phyloP scores from a whole-genome alignment of 2,113 vertebrate species.

The Pollimyrus isidori region DNA sequence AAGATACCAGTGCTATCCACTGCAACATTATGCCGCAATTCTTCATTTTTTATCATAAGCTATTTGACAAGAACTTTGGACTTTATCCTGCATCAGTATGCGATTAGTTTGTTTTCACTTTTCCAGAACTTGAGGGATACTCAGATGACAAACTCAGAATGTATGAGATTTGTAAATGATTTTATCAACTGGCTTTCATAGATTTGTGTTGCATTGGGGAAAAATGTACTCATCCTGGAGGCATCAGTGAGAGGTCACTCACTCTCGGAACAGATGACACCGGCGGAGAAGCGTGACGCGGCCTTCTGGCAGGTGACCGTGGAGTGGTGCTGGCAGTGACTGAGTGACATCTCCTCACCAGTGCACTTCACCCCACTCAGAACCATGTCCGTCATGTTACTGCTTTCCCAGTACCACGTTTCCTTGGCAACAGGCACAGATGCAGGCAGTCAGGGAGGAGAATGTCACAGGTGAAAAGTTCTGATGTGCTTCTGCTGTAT shows the following conservation, averaged over 20 bases:
- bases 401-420: slow-evolving; percentile 97
- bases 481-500: background rate
- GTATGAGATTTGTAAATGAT: background rate
- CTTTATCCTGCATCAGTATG: background rate
- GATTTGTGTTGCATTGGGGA: background rate
- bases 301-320: slow-evolving; percentile 75
- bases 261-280: slow-evolving; percentile 98
- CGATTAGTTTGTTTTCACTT: background rate
- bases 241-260: slow-evolving; percentile 41
- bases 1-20: too few relatives aligned
- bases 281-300: slow-evolving; percentile 72
- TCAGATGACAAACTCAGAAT: background rate
- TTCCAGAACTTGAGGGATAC: background rate
- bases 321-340: slow-evolving; percentile 78
- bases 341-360: slow-evolving; percentile 78
- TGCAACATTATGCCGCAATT: too few relatives aligned
- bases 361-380: slow-evolving; percentile 85
- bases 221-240: background rate
- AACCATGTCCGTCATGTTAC: slow-evolving; percentile 82
- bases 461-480: background rate
- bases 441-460: background rate
- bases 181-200: background rate
- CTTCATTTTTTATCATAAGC: background rate
- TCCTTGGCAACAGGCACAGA: slow-evolving; percentile 64
- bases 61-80: background rate